Evolutionary conservation across 1,140 invertebrate species (phyloP).

Genomic region (Drosophila kurseongensis): DNA sequence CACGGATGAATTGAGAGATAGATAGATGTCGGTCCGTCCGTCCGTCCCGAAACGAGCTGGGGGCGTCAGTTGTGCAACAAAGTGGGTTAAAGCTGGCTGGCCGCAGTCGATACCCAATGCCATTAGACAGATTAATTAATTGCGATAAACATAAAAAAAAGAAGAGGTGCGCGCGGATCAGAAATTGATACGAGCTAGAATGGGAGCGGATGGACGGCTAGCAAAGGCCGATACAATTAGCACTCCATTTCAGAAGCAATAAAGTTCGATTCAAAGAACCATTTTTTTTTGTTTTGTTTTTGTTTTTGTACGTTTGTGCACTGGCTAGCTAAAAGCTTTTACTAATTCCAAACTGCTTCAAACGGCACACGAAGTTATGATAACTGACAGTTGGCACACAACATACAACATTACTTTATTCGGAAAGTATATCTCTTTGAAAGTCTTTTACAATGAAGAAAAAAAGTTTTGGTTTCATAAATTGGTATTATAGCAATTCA

Average conservation of each 20-base stretch:
- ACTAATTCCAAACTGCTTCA: conserved; percentile 62
- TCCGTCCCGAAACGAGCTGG: background rate
- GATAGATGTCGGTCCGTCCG: conserved; percentile 1
- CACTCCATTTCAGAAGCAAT: conserved; percentile 67
- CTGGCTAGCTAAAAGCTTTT: conserved; percentile 65
- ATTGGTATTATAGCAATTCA: too few species aligned
- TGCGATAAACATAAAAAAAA: conserved; percentile 63
- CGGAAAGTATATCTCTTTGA: background rate
- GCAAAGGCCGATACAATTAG: conserved; percentile 65
- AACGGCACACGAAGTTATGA: conserved; percentile 72
- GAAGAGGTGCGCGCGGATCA: conserved; percentile 23
- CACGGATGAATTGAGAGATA: too few species aligned
- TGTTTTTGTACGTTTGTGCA: conserved; percentile 26
- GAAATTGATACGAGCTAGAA: conserved; percentile 27
- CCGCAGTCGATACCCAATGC: conserved; percentile 40
- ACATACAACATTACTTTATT: conserved; percentile 42
- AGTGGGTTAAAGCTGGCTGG: conserved; percentile 36
- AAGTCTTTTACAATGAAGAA: too few species aligned
- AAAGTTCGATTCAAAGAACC: conserved; percentile 53
- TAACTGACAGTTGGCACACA: conserved; percentile 73
- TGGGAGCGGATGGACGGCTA: conserved; percentile 35
- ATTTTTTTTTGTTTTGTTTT: conserved; percentile 3
- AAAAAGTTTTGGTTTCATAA: too few species aligned
- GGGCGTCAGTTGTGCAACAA: conserved; percentile 39
- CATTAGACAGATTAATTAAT: conserved; percentile 79